phyloP scores from a whole-genome alignment of 2,797 vertebrate genomes.

The Macropodus opercularis region DNA sequence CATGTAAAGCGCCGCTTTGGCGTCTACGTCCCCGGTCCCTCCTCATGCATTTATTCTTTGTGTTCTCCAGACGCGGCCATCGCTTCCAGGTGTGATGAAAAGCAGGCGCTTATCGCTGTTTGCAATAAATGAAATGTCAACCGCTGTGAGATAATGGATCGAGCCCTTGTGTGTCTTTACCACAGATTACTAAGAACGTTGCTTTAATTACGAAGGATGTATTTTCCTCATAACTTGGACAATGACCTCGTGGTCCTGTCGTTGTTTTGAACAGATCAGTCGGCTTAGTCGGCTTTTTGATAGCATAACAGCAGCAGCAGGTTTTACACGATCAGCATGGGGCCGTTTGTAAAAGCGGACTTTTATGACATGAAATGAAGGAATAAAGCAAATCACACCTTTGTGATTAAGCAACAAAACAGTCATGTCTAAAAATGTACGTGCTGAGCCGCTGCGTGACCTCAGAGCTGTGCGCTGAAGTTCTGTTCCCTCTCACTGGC shows the following conservation, averaged over 20 bases:
- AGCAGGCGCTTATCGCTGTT: conserved; percentile 39
- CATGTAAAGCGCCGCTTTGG: too few species aligned
- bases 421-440: too few species aligned
- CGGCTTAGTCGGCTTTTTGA: conserved; percentile 27
- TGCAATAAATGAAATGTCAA: conserved; percentile 59
- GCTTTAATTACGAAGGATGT: conserved; percentile 51
- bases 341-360: too few species aligned
- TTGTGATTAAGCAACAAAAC: too few species aligned
- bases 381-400: too few species aligned
- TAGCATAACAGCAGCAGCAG: conserved; percentile 28
- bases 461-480: too few species aligned
- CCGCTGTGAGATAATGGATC: conserved; percentile 37
- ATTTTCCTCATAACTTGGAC: conserved; percentile 48
- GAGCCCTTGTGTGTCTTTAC: conserved; percentile 44
- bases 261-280: conserved; percentile 35
- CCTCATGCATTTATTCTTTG: conserved; percentile 34
- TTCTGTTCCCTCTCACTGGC: too few species aligned
- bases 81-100: conserved; percentile 40
- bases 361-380: too few species aligned
- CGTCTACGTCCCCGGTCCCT: conserved; percentile 11
- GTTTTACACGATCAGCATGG: conserved; percentile 33
- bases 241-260: conserved; percentile 40
- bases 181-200: conserved; percentile 52
- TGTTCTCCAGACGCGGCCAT: conserved; percentile 33
- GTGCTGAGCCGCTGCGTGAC: too few species aligned